Base-by-base conservation (phyloP, 2,113 vertebrate species). In the Perca fluviatilis region DNA sequence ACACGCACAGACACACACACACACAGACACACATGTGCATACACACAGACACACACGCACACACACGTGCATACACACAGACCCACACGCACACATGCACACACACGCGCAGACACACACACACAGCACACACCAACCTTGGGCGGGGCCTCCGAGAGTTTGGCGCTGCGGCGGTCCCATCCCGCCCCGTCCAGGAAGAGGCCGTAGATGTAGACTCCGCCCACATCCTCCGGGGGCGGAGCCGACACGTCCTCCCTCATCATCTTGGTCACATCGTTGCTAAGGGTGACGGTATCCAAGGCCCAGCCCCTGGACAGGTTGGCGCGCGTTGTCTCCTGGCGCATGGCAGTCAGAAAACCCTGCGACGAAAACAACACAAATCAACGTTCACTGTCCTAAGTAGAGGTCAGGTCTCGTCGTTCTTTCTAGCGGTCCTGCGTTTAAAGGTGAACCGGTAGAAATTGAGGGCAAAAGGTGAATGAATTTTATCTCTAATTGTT, bases 281-380 rank as follows among this genome's bases (percentile, higher is more conserved):
- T 92, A 12, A 97, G 90, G 83, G 94, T 72, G 49, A 97, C 96
- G 5, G 88, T 96, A 81, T 97, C 96, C 4, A 97, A 90, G 3
- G 96, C 94, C 97, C 96, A 97, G 2, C 96, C 96, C 83, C 94
- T 94, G 58, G 91, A 90, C 49, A 95, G 56, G 88, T 97, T 96
- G 84, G 90, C 88, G 15, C 94, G 95, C 0, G 96, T 96, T 6
- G 95, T 96, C 91, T 97, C 96, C 77, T 97, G 96, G 36, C 93
- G 92, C 96, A 97, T 96, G 58, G 96, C 96, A 0, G 96, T 97
- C 72, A 97, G 84, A 64, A 97, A 97, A 8, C 96, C 96, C 96
- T 97, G 23, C 0, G 16, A 65, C 27, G 4, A 73, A 77, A 23
- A 47, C 43, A 58, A 33, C 2, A 21, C 33, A 33, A 33, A 33